Percentiles rank a stretch among this genome's conserved stretches.
phyloP scores from a whole-genome alignment of 1,140 invertebrate species.

The Lordiphosa stackelbergi region DNA sequence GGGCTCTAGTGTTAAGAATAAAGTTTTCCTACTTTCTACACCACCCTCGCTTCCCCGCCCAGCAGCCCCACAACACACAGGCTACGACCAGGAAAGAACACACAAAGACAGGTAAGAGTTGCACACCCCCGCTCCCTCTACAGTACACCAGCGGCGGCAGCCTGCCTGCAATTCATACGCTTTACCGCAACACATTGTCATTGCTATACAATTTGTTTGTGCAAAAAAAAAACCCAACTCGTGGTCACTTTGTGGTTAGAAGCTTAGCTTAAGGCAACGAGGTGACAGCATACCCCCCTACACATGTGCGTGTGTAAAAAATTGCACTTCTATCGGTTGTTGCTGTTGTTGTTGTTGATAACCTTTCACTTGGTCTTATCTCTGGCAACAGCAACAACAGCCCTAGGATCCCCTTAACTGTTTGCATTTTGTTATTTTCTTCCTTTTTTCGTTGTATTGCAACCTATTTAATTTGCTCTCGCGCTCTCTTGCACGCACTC shows the following conservation, averaged over 20 bases:
- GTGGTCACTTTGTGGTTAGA: constrained; percentile 63
- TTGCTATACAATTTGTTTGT: constrained; percentile 13
- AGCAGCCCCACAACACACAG: too few relatives aligned
- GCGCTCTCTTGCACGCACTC: constrained; percentile 21
- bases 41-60: too few relatives aligned
- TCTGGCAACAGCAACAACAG: constrained; percentile 9
- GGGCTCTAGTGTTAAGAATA: too few relatives aligned
- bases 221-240: constrained; percentile 16
- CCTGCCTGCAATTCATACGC: constrained; percentile 20
- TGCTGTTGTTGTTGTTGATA: constrained; percentile 43
- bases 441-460: constrained; percentile 20
- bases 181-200: constrained; percentile 24
- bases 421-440: constrained; percentile 31
- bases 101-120: constrained; percentile 34
- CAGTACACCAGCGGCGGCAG: constrained; percentile 7
- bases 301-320: constrained; percentile 14
- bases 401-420: constrained; percentile 21
- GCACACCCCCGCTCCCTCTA: not conserved
- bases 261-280: constrained; percentile 30
- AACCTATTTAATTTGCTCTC: constrained; percentile 25
- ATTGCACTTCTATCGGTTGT: constrained; percentile 21
- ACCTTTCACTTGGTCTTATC: constrained; percentile 42
- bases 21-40: too few relatives aligned
- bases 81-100: not conserved
- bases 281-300: constrained; percentile 5